phyloP scores from a whole-genome alignment of 2,888 invertebrate species.

The Copidosoma aretas region DNA sequence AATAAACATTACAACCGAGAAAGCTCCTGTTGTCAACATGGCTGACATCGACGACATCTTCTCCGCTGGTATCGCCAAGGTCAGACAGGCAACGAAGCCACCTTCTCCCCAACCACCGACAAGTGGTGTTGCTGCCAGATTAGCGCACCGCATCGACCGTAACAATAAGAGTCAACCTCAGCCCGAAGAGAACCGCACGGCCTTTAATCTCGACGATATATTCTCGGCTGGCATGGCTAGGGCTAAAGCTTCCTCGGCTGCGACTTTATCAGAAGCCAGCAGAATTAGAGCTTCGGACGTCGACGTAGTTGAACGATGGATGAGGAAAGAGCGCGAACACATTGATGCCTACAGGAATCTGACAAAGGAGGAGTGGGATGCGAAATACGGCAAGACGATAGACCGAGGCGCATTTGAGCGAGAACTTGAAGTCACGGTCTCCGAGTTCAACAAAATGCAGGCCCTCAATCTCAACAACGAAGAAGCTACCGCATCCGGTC shows the following conservation, averaged over 20 bases:
- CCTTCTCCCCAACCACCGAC: constrained; percentile 31
- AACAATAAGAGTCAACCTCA: constrained; percentile 12
- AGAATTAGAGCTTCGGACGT: constrained; percentile 11
- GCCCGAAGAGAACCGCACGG: constrained; percentile 16
- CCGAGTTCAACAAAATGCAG: constrained; percentile 33
- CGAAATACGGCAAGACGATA: constrained; percentile 49
- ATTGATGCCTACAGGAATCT: constrained; percentile 55
- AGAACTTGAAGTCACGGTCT: constrained; percentile 35
- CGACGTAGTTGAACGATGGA: constrained; percentile 48
- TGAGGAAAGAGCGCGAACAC: constrained; percentile 50
- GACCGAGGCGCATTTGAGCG: constrained; percentile 37
- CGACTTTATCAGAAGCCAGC: neutral
- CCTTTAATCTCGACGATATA: constrained; percentile 52
- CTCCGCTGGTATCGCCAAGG: constrained; percentile 48
- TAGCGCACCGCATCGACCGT: constrained; percentile 29
- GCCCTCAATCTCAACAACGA: constrained; percentile 26
- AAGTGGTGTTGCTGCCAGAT: constrained; percentile 16
- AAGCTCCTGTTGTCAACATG: constrained; percentile 30
- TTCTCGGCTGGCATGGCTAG: constrained; percentile 54
- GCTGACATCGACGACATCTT: constrained; percentile 53
- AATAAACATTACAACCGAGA: neutral
- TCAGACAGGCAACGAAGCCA: constrained; percentile 35
- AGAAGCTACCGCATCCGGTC: constrained; percentile 30
- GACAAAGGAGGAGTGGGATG: constrained; percentile 60
- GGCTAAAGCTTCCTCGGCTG: constrained; percentile 42